phyloP scores from a whole-genome alignment of 2,113 vertebrate species.

The Heteronetta atricapilla region DNA sequence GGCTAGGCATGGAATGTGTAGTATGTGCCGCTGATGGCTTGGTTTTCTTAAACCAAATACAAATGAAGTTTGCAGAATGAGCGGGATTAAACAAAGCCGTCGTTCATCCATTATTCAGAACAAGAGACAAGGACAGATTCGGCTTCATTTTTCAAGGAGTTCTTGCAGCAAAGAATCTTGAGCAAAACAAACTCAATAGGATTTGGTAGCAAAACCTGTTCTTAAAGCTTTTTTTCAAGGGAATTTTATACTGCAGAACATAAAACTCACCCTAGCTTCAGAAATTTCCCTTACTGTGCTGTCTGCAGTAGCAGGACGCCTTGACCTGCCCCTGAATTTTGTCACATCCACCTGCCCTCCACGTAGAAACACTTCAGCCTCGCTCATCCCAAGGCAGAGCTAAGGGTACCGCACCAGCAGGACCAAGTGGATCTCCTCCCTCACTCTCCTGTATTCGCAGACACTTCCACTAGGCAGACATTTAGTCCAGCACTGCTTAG shows the following conservation, averaged over 20 bases:
- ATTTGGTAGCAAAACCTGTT: neutral
- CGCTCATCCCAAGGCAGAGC: neutral
- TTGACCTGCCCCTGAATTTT: neutral
- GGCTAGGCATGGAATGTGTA: neutral
- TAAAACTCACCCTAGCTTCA: neutral
- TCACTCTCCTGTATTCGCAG: neutral
- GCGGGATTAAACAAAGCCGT: slow-evolving; percentile 29
- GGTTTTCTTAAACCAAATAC: slow-evolving; percentile 4
- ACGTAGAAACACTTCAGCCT: neutral
- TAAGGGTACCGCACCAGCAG: neutral
- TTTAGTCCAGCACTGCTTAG: neutral
- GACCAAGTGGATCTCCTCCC: neutral
- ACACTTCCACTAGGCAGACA: neutral
- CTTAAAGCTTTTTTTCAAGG: neutral
- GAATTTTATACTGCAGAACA: neutral
- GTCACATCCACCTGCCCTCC: neutral
- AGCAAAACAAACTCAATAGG: neutral
- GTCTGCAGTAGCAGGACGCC: neutral
- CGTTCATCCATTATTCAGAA: slow-evolving; percentile 17
- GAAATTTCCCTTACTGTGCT: neutral
- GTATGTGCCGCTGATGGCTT: neutral
- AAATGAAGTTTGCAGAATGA: neutral
- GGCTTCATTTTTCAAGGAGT: neutral
- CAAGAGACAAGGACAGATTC: neutral
- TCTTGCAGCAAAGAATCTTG: neutral